phyloP scores from a whole-genome alignment of 2,113 vertebrate genomes.

The Dinomys branickii region DNA sequence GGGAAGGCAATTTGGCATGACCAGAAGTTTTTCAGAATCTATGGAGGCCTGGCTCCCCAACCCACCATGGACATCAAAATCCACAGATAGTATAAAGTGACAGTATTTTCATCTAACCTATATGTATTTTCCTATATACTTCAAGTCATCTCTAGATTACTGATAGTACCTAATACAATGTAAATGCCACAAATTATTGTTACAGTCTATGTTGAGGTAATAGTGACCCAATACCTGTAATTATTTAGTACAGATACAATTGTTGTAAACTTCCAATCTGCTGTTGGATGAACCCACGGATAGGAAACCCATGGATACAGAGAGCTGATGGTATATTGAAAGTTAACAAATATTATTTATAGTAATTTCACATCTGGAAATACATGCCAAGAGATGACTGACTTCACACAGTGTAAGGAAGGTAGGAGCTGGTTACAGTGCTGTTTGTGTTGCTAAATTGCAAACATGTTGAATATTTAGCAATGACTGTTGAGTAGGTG shows the following conservation, averaged over 20 bases:
- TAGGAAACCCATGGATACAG: too few species aligned
- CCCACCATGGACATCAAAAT: neutral
- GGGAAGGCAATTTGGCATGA: neutral
- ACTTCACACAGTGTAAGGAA: neutral
- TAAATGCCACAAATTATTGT: neutral
- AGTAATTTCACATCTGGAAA: neutral
- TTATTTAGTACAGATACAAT: neutral
- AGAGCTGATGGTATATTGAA: neutral
- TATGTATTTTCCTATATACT: neutral
- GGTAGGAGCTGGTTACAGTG: neutral
- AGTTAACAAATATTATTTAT: neutral
- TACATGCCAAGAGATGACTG: constrained; percentile 25
- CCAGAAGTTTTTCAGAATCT: neutral
- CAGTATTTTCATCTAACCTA: neutral
- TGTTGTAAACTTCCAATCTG: neutral
- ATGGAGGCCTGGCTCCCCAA: too few species aligned
- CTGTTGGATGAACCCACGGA: neutral
- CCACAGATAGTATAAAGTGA: neutral
- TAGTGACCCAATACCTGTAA: neutral
- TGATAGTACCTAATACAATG: neutral
- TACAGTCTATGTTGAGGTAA: neutral
- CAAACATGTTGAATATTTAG: constrained; percentile 16
- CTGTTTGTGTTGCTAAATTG: neutral
- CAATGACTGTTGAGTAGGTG: neutral
- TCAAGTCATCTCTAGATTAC: neutral